Percentiles rank a stretch among this genome's conserved stretches.
phyloP scores from a whole-genome alignment of 2,888 invertebrate genomes.

The Stenchaetothrips biformis region DNA sequence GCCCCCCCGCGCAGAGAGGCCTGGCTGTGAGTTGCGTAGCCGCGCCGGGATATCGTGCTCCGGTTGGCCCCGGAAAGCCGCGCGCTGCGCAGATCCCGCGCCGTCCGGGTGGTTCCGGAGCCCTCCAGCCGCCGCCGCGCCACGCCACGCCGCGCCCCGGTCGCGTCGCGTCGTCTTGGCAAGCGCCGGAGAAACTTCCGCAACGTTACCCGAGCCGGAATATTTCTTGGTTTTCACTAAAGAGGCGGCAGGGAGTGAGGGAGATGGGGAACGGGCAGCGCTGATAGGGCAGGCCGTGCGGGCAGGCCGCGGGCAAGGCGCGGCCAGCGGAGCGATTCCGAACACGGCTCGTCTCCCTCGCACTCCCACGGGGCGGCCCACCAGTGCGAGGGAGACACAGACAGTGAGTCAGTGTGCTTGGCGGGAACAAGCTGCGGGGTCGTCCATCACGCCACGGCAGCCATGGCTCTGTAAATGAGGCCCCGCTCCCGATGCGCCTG shows the following conservation, averaged over 20 bases:
- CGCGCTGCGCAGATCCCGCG: neutral
- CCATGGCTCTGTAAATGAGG: no score
- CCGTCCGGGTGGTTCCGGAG: neutral
- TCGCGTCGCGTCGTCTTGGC: slow-evolving; percentile 11
- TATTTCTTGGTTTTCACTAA: slow-evolving; percentile 22
- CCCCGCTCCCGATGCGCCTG: no score
- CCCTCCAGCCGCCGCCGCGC: neutral
- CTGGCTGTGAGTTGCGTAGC: no score
- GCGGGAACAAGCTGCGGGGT: no score
- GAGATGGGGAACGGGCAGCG: neutral
- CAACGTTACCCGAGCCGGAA: slow-evolving; percentile 20
- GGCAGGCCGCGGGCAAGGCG: neutral
- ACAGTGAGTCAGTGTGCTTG: no score
- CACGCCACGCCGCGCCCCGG: neutral
- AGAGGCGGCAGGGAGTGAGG: neutral
- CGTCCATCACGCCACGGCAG: no score
- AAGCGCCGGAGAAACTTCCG: slow-evolving; percentile 16
- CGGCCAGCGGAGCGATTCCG: no score
- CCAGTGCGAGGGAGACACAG: no score
- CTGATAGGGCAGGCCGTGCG: neutral
- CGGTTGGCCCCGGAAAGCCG: no score
- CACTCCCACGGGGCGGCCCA: no score
- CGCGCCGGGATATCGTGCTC: no score
- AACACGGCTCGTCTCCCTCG: no score
- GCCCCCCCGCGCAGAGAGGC: neutral